These are phyloP conservation scores for Pteruthius melanotis DNA, from an alignment of 2,113 vertebrate species.

Conservation along the genomic window DNA sequence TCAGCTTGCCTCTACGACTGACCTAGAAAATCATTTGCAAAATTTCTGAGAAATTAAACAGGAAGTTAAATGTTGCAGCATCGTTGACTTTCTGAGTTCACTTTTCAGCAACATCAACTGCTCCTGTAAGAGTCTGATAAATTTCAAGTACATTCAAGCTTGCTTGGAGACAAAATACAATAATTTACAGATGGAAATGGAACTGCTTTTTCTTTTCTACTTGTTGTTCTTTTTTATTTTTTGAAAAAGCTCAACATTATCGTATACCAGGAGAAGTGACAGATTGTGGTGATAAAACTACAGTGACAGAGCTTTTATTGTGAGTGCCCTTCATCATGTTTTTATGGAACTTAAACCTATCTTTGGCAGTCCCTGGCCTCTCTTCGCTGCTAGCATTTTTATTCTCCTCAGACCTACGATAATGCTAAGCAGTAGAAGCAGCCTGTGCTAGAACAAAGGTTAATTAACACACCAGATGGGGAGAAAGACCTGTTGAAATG, in stretches of 20 bases:
- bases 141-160: background rate
- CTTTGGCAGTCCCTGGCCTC: background rate
- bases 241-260: background rate
- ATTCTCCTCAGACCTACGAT: background rate
- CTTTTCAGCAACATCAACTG: background rate
- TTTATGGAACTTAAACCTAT: background rate
- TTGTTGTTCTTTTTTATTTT: background rate
- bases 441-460: background rate
- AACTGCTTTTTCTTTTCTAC: background rate
- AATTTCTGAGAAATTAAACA: background rate
- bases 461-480: slow-evolving; percentile 41
- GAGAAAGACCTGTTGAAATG: slow-evolving; percentile 17
- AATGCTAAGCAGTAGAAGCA: background rate
- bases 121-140: background rate
- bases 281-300: background rate
- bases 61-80: background rate
- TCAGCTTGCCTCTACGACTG: background rate
- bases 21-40: background rate
- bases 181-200: background rate
- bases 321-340: background rate
- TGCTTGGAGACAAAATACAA: background rate
- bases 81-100: background rate
- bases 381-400: background rate
- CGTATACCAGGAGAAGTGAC: background rate
- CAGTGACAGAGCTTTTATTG: background rate